Percentiles rank a stretch among this genome's conserved stretches.
Evolutionary conservation across 2,888 invertebrate species (phyloP).

Genomic region (Hymenopus coronatus): DNA sequence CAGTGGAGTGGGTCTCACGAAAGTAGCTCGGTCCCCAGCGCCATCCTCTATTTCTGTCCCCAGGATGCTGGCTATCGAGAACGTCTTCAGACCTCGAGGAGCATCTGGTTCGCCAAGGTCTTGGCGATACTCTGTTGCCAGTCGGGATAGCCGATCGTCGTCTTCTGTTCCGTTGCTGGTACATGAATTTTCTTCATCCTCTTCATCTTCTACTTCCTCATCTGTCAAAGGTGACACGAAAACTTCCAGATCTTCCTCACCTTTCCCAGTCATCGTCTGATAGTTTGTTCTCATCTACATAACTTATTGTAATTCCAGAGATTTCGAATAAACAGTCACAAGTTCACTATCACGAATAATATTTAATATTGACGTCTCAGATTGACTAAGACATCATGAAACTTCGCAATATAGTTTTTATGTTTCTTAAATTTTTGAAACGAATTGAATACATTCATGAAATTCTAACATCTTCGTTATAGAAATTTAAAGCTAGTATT

Average conservation of each 20-base stretch:
- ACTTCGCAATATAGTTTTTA: too few relatives aligned
- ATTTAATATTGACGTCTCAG: neutral
- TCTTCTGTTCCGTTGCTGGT: conserved; percentile 10
- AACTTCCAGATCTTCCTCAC: conserved; percentile 9
- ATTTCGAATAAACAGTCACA: neutral
- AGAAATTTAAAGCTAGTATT: too few relatives aligned
- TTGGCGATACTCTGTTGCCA: neutral
- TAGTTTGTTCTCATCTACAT: neutral
- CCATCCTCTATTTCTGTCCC: conserved; percentile 46
- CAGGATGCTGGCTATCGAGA: conserved; percentile 57
- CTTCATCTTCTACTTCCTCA: conserved; percentile 18
- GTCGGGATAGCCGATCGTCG: neutral
- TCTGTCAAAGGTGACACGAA: conserved; percentile 23
- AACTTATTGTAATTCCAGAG: neutral
- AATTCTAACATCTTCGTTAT: too few relatives aligned
- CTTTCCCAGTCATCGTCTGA: neutral
- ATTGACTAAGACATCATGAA: too few relatives aligned
- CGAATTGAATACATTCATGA: too few relatives aligned
- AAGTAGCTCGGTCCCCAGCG: neutral
- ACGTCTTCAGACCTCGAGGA: conserved; percentile 46
- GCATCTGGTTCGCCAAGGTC: conserved; percentile 33
- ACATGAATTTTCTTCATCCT: conserved; percentile 11
- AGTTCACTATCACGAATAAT: neutral
- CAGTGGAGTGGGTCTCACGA: conserved; percentile 19
- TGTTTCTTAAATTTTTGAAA: too few relatives aligned